These are phyloP conservation scores for Lepidocyrtoides sp. DNA, from an alignment of 2,888 invertebrate genomes.

Conservation along the genomic window DNA sequence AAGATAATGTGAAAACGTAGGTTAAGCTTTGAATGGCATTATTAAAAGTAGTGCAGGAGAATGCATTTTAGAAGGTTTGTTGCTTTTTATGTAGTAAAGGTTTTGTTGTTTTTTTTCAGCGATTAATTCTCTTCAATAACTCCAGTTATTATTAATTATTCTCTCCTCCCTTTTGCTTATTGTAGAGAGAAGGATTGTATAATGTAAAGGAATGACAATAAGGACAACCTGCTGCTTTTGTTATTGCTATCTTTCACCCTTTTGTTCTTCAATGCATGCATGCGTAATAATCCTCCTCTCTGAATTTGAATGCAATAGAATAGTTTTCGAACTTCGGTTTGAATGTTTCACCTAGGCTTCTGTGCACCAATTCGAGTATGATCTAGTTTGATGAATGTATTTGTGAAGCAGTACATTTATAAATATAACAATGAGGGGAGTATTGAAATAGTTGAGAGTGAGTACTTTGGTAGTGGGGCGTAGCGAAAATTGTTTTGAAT, in stretches of 20 bases:
- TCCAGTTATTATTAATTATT: conserved; percentile 85
- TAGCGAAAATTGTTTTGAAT: conserved; percentile 68
- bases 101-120: conserved; percentile 46
- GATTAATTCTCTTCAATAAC: conserved; percentile 77
- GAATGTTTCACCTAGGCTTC: background rate
- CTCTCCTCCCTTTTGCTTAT: conserved; percentile 75
- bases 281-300: background rate
- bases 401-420: background rate
- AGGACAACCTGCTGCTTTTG: conserved; percentile 85
- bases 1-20: background rate
- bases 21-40: background rate
- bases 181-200: background rate
- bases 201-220: conserved; percentile 76
- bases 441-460: conserved; percentile 7
- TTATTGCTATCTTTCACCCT: conserved; percentile 34
- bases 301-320: background rate
- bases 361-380: background rate
- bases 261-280: conserved; percentile 2
- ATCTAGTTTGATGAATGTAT: conserved; percentile 3
- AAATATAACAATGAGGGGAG: conserved; percentile 19
- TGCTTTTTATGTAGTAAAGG: background rate
- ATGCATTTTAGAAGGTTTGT: background rate
- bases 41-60: background rate
- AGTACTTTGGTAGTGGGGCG: conserved; percentile 35
- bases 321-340: background rate